Evolutionary conservation across 2,888 invertebrate species (phyloP), one percentile per base, ranked within the genome.

Genomic region (Ommatoiulus sabulosus): DNA sequence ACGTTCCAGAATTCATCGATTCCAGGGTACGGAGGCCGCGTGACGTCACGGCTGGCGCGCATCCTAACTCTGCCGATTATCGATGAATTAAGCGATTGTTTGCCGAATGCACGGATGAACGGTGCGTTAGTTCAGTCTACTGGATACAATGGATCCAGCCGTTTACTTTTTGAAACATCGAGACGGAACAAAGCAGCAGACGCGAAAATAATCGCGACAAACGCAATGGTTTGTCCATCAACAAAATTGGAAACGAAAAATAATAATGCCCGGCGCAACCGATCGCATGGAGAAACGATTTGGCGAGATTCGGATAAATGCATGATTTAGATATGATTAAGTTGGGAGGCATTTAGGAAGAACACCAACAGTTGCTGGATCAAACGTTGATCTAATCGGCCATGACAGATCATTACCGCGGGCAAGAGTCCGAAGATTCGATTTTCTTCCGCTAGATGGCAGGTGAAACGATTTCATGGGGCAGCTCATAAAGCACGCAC

Each of bases 81-180:
- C 80, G 80, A 80, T 80, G 80, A 35, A 80, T 80, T 80, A 80
- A 35, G 80, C 80, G 80, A 80, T 80, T 80, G 80, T 80, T 20
- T 80, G 35, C 0, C 12, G 10, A 35, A 1, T 80, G 35, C 80
- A 80, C 24, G 80, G 80, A 80, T 80, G 80, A 80, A 80, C 80
- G 80, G 35, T 80, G 80, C 80, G 10, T 80, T 80, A 80, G 80
- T 80, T 10, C 80, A 80, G 80, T 80, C 24, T 12, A 15, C 12
- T 24, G 80, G 12, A 12, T 20, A 80, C 35, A 80, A 80, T 12
- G 35, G 80, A 1, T 35, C 35, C 12, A n/a, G 2, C 35, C 35
- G 80, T 80, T 80, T 80, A 80, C 80, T 80, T 80, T 80, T 80
- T 24, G 20, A 80, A 80, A 63, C 63, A n/a, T n/a, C 63, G 63